Evolutionary conservation across 2,113 vertebrate genomes (phyloP), one percentile per base, ranked within the genome.

Genomic region (Melozone crissalis): DNA sequence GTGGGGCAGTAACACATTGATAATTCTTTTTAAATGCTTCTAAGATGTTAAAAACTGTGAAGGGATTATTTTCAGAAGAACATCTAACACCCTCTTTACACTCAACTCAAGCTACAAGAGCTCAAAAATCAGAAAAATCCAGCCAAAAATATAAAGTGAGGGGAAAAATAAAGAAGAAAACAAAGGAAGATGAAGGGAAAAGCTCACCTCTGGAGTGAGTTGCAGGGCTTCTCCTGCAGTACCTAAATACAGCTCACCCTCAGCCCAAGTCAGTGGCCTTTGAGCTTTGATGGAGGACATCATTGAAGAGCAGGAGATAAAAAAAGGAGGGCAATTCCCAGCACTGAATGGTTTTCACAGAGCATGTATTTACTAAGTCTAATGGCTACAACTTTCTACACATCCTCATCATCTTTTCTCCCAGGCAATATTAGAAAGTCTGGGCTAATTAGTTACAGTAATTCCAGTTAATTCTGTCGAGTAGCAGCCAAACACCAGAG

Each of bases 131-230:
- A 61, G 35, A 86, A 84, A 88, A 92, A 57, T 46, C 39, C 44
- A 57, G 46, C 13, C 6, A 5, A 17, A 72, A 78, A 10, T 11
- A 30, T 39, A 43, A 86, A 80, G 19, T 15, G 12, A 5, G 44
- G 5, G 3, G 0, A 0, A 5, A 20, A 39, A 13, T n/a, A 21
- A 17, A 4, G 3, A 63, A 52, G 8, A 17, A 37, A 43, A 66
- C 30, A n/a, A 33, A 15, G 41, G 24, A 80, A 59, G 12, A 83
- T 18, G 58, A 75, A 79, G 54, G 44, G 27, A 69, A 80, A 83
- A 57, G 28, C 44, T 80, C 26, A 11, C 21, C 23, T 66, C 90
- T 28, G 75, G 58, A 90, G 26, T 58, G 10, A 79, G 35, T 6
- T 69, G 27, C 16, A 78, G 35, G 74, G 28, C 14, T 69, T 74